Base-by-base conservation (phyloP, 1,140 invertebrate species). In the Psix sp. region DNA sequence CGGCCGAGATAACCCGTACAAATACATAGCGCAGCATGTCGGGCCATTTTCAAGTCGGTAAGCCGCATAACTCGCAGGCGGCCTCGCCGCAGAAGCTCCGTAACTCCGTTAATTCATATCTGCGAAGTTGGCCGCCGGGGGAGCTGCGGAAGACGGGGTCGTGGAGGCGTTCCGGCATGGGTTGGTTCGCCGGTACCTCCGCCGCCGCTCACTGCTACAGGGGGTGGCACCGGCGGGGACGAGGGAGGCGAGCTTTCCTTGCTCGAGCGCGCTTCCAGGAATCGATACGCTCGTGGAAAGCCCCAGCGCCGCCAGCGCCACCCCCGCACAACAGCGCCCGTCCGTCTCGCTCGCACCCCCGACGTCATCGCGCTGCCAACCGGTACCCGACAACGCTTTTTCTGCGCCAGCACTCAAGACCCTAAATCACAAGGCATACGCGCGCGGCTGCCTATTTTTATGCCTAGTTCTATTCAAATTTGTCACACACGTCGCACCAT, bases 101-200 rank as follows among this genome's bases (percentile, higher is more conserved):
- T 84, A 87, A 86, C 83, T 85, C 83, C 79, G 85, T 87, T 85
- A 87, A 87, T 87, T 87, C 85, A 86, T 86, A 87, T 85, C 82
- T 82, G 71, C 79, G 80, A 86, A 86, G 80, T 83, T 84, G 74
- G 77, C 74, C 71, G 67, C 56, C 42, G 29, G 49, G 67, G 67
- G 71, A 67, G 48, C 48, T 66, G 54, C 49, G 60, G 66, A 74
- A 72, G 72, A 77, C 60, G 51, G 65, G 68, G 48, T 71, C 45
- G 75, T 31, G 72, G 73, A 65, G 63, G 76, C 76, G 73, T 78
- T 76, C 68, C 66, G 68, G 62, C 48, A 31, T 52, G 48, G 74
- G 74, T 67, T 76, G 72, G 56, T 76, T 67, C 63, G 60, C 66
- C 66, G 72, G 59, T 60, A 57, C 49, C 68, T 63, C 68, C 46